These are phyloP conservation scores for Cyclophora punctaria DNA, from an alignment of 2,888 invertebrate genomes.

Conservation along the genomic window DNA sequence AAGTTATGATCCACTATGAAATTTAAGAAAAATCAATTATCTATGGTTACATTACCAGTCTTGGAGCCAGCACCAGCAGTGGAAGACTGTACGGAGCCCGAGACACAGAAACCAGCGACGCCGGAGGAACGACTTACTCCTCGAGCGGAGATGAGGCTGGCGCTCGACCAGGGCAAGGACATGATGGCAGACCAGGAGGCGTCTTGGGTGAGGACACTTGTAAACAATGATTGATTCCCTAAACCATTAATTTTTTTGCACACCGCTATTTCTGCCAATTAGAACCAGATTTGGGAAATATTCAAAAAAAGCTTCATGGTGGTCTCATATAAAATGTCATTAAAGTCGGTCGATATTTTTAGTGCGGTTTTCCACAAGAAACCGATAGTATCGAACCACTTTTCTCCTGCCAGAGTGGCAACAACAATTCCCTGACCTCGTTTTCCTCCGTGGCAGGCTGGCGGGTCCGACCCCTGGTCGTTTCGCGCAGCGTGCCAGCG, in stretches of 20 bases:
- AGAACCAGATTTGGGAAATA: no score
- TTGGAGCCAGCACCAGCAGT: slow-evolving; percentile 56
- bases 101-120: slow-evolving; percentile 45
- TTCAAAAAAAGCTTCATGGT: no score
- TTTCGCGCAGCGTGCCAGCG: slow-evolving; percentile 71
- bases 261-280: no score
- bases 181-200: slow-evolving; percentile 71
- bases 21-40: not conserved
- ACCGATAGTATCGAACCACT: no score
- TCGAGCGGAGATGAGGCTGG: slow-evolving; percentile 79
- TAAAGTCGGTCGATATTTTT: no score
- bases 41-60: slow-evolving; percentile 26
- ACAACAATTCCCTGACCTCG: no score
- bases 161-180: slow-evolving; percentile 72
- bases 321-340: no score
- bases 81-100: slow-evolving; percentile 43
- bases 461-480: slow-evolving; percentile 73
- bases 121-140: slow-evolving; percentile 75
- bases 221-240: no score
- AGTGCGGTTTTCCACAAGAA: no score
- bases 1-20: not conserved
- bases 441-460: slow-evolving; percentile 40
- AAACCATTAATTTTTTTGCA: no score
- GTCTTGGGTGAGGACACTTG: slow-evolving; percentile 40
- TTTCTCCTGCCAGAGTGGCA: no score